A percentile compares a stretch with the other conserved stretches of the same genome.
phyloP scores from a whole-genome alignment of 1,140 invertebrate species.

The Coelopa frigida region DNA sequence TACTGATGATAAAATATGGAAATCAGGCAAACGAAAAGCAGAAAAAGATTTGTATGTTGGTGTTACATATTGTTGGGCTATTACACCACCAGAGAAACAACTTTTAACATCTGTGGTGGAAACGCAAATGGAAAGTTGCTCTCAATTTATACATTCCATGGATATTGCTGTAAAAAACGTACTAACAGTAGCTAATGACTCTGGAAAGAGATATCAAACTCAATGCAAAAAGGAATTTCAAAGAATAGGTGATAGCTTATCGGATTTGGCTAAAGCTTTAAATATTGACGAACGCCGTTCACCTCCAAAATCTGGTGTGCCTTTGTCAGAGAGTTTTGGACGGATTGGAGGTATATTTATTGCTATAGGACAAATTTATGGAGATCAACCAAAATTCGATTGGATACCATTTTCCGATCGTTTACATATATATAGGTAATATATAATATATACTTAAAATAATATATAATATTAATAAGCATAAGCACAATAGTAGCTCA shows the following conservation, averaged over 20 bases:
- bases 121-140: constrained; percentile 60
- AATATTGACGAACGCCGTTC: constrained; percentile 64
- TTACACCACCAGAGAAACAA: constrained; percentile 72
- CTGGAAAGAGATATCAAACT: constrained; percentile 77
- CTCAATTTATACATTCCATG: constrained; percentile 73
- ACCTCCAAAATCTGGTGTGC: constrained; percentile 49
- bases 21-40: constrained; percentile 88
- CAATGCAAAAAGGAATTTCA: constrained; percentile 87
- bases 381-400: constrained; percentile 84
- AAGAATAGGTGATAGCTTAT: constrained; percentile 81
- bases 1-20: constrained; percentile 97
- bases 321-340: constrained; percentile 75
- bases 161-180: constrained; percentile 79
- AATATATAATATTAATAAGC: no score
- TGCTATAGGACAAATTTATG: constrained; percentile 77
- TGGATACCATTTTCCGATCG: constrained; percentile 85
- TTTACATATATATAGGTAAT: constrained; percentile 74
- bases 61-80: constrained; percentile 83
- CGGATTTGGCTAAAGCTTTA: constrained; percentile 71
- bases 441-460: not conserved
- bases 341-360: constrained; percentile 87
- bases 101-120: constrained; percentile 56
- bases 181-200: constrained; percentile 71
- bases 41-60: constrained; percentile 88
- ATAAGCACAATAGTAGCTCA: no score